Base-by-base conservation (phyloP, 2,113 vertebrate species). In the Scortum barcoo region DNA sequence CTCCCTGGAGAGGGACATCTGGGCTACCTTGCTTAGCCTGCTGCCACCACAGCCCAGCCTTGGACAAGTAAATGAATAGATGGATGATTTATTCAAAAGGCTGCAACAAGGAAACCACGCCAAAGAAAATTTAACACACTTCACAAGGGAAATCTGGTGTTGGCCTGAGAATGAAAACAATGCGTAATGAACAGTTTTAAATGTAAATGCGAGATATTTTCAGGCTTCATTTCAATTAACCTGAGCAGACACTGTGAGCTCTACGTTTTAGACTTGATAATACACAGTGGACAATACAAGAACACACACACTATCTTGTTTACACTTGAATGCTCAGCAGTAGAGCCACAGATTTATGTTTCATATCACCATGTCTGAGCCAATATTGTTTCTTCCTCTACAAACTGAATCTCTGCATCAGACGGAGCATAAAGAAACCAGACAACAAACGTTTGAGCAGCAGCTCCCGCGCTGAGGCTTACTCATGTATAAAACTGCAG, bases 371-470 rank as follows among this genome's bases (percentile, higher is more conserved):
- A 62, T 10, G 63, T 66, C 81, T 58, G 75, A 60, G 36, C 26
- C 50, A 72, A 48, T 67, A 63, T 78, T 61, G 24, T 76, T 74
- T 16, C 38, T 46, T 73, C 4, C 3, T 70, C 42, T 58, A 66
- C 61, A 79, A 75, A 83, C 53, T 26, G 63, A 77, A 44, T 69
- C 56, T 65, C 61, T n/a, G 76, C 61, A 66, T 63, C 51, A 67
- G 67, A 76, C 19, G 13, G 54, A 71, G 38, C 40, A 63, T 69
- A 40, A 48, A 75, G 54, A 53, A 69, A 66, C 22, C 63, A 65
- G 19, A 62, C 42, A 60, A 63, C 44, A 77, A 85, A 80, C 22
- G 63, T 53, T 78, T 61, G 46, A 80, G 33, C 28, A 66, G 61
- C 57, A 46, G 58, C 54, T 81, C 17, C 63, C 22, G 54, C 0